Percentiles rank a stretch among this genome's conserved stretches.
Evolutionary conservation across 2,113 vertebrate genomes (phyloP).

Genomic region (Oncorhynchus nerka): DNA sequence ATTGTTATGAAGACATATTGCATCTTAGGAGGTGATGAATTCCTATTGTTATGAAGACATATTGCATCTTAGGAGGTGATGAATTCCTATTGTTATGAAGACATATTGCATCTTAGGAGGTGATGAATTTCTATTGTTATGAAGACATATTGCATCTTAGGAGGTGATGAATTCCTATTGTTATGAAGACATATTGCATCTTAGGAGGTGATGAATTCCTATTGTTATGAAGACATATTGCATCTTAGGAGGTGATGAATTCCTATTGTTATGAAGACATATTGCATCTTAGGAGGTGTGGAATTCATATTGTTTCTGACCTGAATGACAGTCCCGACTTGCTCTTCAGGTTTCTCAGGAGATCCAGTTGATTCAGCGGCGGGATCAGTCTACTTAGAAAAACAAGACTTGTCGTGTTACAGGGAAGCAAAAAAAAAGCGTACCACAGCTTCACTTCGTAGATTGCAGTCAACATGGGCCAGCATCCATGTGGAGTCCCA

Average conservation of each 20-base stretch:
- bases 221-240: background rate
- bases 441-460: background rate
- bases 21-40: too few relatives aligned
- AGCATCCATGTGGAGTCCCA: too few relatives aligned
- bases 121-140: too few relatives aligned
- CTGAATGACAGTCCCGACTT: conserved; percentile 97
- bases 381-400: conserved; percentile 84
- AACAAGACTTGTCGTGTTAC: background rate
- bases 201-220: background rate
- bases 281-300: background rate
- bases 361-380: conserved; percentile 93
- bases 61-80: too few relatives aligned
- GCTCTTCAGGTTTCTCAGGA: conserved; percentile 95
- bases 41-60: too few relatives aligned
- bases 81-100: too few relatives aligned
- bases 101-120: too few relatives aligned
- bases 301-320: conserved; percentile 59
- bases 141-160: background rate
- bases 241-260: background rate
- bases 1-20: too few relatives aligned
- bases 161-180: background rate
- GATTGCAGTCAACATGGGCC: too few relatives aligned
- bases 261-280: background rate
- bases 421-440: background rate
- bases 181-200: background rate